Evolutionary conservation across 2,797 vertebrate genomes (phyloP).

Genomic region (Chiroxiphia lanceolata): DNA sequence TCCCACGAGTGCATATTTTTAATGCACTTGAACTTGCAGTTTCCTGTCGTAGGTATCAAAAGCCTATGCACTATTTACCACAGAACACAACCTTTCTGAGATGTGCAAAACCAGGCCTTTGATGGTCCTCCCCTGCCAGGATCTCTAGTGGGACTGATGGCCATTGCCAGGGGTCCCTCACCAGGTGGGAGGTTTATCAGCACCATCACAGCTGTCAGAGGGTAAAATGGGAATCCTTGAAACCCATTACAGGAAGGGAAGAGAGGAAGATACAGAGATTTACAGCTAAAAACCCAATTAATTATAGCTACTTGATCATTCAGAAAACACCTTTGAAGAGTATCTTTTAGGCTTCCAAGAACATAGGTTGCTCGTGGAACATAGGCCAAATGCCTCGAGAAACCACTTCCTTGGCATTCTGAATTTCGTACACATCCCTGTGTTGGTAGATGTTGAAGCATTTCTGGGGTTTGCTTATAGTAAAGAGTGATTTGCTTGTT

Average conservation of each 20-base stretch:
- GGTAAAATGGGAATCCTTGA: background rate
- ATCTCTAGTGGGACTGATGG: background rate
- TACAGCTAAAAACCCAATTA: background rate
- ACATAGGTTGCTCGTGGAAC: background rate
- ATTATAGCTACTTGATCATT: background rate
- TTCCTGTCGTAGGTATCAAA: background rate
- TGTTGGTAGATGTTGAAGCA: background rate
- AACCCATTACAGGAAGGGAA: background rate
- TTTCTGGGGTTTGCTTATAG: background rate
- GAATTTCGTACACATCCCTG: background rate
- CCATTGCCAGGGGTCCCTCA: background rate
- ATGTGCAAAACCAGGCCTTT: background rate
- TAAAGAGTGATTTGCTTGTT: background rate
- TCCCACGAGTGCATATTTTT: background rate
- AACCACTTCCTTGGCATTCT: background rate
- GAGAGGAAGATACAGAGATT: background rate
- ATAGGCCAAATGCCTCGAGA: background rate
- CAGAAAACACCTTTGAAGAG: background rate
- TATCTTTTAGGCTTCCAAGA: background rate
- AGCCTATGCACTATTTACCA: background rate
- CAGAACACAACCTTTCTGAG: background rate
- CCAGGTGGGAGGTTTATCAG: background rate
- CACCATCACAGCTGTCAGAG: background rate
- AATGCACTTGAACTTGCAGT: background rate
- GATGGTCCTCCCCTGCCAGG: background rate